Evolutionary conservation across 1,140 invertebrate genomes (phyloP), one percentile per base, ranked within the genome.

Genomic region (Nephila pilipes): DNA sequence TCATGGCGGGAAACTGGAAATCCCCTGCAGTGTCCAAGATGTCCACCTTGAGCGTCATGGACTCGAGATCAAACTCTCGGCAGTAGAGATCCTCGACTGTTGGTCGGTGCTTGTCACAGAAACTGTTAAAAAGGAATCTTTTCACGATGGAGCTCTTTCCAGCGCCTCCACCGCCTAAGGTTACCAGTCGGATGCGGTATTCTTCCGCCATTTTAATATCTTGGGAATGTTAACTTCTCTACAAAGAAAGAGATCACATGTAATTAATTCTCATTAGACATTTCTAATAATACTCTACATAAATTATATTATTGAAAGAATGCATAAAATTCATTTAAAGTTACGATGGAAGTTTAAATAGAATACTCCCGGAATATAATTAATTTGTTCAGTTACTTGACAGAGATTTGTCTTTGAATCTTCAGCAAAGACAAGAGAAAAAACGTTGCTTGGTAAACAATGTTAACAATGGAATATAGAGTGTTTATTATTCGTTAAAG

Each of bases 1-100:
- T 91, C 98, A 98, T 98, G 46, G 98, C 98, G 25, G 98, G 98
- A 95, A 98, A 98, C 95, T 98, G 97, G 95, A 97, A 97, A 95
- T 98, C 97, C 55, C 98, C 97, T 18, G 98, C 97, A 5, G 98
- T 99, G 95, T 98, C 98, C 94, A 99, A 95, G 79, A 99, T 97
- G 95, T 99, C 98, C 63, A 98, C 98, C 89, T 95, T 93, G 4
- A 94, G 81, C 57, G 91, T 89, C 6, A 97, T 97, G 57, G 97
- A 96, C 18, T 97, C 97, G 55, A 98, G 96, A 94, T 98, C 97
- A 95, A 98, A 99, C 95, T 98, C 98, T 83, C 97, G 96, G 94
- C 97, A 98, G 95, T 98, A 98, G 2, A 99, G 96, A 95, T 99
- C 98, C 95, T 99, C 98, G 4, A 99, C 97, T 1, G 98, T 99